phyloP scores from a whole-genome alignment of 1,140 invertebrate species.

The Apis cerana region DNA sequence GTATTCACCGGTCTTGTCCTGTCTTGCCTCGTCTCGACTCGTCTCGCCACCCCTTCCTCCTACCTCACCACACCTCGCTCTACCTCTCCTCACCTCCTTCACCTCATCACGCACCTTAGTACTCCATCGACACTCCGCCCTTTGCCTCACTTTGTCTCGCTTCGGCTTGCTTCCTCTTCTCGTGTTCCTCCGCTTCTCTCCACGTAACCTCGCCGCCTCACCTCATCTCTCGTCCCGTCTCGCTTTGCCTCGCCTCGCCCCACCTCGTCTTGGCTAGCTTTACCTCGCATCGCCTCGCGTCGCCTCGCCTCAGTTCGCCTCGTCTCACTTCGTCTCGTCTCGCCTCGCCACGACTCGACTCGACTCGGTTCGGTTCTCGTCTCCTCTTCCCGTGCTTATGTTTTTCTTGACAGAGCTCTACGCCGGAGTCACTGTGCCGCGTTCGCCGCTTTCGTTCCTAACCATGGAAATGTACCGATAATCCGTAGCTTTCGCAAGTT shows the following conservation, averaged over 20 bases:
- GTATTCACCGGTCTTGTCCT: constrained; percentile 64
- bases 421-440: constrained; percentile 23
- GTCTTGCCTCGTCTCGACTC: constrained; percentile 29
- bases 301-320: not conserved
- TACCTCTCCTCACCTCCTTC: constrained; percentile 3
- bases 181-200: not conserved
- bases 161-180: not conserved
- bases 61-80: constrained; percentile 1
- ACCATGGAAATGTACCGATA: constrained; percentile 14
- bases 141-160: constrained; percentile 1
- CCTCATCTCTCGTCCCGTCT: not conserved
- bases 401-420: constrained; percentile 43
- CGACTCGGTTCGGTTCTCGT: not conserved
- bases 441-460: constrained; percentile 20
- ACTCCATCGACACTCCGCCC: constrained; percentile 1
- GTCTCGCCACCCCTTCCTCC: constrained; percentile 2
- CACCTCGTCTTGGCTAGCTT: not conserved
- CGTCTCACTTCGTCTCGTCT: not conserved
- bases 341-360: not conserved
- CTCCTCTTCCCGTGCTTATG: constrained; percentile 28
- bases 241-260: not conserved
- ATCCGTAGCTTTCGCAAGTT: constrained; percentile 1
- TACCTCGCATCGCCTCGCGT: not conserved
- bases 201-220: not conserved
- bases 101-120: not conserved